phyloP scores from a whole-genome alignment of 2,888 invertebrate genomes.

The Oxystoma pomonae region DNA sequence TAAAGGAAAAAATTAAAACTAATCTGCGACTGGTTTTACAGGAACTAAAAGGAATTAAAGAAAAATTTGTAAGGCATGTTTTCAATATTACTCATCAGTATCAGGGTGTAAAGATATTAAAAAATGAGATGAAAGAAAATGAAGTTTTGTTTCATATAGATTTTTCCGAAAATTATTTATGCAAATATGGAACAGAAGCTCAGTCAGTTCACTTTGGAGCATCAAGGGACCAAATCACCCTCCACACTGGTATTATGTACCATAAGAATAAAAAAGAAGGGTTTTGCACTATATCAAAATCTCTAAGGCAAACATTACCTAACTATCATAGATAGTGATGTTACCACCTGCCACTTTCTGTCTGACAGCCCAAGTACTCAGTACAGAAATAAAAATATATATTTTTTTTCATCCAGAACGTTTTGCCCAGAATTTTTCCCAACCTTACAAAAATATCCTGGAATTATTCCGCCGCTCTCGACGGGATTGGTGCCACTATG shows the following conservation, averaged over 20 bases:
- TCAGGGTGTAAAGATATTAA: constrained; percentile 15
- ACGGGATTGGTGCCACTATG: background rate
- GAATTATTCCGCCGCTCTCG: background rate
- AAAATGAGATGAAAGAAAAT: constrained; percentile 28
- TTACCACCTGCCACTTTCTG: constrained; percentile 2
- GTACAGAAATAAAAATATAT: constrained; percentile 2
- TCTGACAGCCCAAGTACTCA: constrained; percentile 8
- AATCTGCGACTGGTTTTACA: background rate
- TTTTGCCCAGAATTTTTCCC: background rate
- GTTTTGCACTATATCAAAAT: constrained; percentile 6
- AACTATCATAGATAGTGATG: background rate
- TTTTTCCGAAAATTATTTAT: constrained; percentile 40
- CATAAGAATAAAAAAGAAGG: background rate
- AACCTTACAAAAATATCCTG: background rate
- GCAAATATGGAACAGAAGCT: constrained; percentile 33
- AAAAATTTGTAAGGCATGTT: background rate
- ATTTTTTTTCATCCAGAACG: constrained; percentile 2
- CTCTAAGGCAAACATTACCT: constrained; percentile 3
- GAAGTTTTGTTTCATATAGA: constrained; percentile 33
- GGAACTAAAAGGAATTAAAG: background rate
- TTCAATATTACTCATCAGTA: background rate
- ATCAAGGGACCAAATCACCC: constrained; percentile 31
- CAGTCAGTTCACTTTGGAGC: constrained; percentile 41
- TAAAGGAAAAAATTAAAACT: background rate
- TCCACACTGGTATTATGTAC: constrained; percentile 29